A percentile compares a stretch with the other conserved stretches of the same genome.
phyloP scores from a whole-genome alignment of 2,888 invertebrate genomes.

The Dascillus cervinus region DNA sequence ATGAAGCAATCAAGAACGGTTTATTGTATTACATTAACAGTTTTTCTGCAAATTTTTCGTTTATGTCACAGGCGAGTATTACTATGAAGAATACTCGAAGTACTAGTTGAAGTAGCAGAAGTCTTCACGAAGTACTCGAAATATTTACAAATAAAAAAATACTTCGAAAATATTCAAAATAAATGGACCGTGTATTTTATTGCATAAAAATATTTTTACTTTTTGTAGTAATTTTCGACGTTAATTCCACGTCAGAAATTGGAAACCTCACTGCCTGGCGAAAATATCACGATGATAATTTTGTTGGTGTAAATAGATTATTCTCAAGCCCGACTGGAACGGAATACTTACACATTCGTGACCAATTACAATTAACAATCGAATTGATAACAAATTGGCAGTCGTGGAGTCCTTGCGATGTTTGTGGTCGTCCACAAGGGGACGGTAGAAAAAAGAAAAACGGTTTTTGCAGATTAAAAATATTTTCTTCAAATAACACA shows the following conservation, averaged over 20 bases:
- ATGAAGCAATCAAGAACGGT: no score
- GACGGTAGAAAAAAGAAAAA: conserved; percentile 40
- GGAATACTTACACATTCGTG: conserved; percentile 40
- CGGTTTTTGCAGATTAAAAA: conserved; percentile 48
- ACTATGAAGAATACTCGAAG: no score
- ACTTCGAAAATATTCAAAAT: no score
- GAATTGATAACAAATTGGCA: conserved; percentile 48
- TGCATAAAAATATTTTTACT: conserved; percentile 3
- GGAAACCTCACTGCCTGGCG: conserved; percentile 47
- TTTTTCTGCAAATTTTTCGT: no score
- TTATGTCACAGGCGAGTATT: no score
- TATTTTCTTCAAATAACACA: no score
- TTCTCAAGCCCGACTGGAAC: conserved; percentile 39
- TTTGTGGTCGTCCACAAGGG: conserved; percentile 38
- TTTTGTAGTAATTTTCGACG: conserved; percentile 15
- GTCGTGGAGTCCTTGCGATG: conserved; percentile 48
- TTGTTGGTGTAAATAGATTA: conserved; percentile 42
- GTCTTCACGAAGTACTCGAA: no score
- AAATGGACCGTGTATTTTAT: no score
- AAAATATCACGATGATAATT: conserved; percentile 43
- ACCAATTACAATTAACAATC: conserved; percentile 38
- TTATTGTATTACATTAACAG: no score
- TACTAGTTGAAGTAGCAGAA: no score
- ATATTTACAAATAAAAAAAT: no score
- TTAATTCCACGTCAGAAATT: conserved; percentile 25